Base-by-base conservation (phyloP, 2,113 vertebrate species). In the Corapipo altera region DNA sequence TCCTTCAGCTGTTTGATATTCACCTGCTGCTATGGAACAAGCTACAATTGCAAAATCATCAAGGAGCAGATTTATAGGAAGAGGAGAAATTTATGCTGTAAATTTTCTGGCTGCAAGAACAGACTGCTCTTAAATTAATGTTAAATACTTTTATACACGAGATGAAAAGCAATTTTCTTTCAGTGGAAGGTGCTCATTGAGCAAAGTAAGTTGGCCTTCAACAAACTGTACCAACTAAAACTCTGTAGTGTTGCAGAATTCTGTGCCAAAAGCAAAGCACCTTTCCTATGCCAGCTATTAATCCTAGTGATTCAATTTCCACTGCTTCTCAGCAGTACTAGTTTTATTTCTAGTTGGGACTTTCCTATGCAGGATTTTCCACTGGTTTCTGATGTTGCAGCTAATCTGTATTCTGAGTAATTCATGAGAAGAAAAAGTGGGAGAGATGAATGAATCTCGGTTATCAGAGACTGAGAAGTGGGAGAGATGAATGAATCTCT, bases 321-420 rank as follows among this genome's bases (percentile, higher is more conserved):
- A 18, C 37, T 78, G 70, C 24, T 91, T 70, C 62, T 90, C 28
- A 16, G 49, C 81, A 79, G 33, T 26, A 33, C 52, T 55, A 13
- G 66, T 51, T 79, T 82, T 94, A 76, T 88, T 94, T 88, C 57
- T 65, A 41, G 41, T 20, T 52, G 57, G 22, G 75, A 65, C 52
- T 89, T 96, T 41, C 12, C 52, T 8, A 12, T 89, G 39, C 32
- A 85, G 74, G 57, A 61, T 89, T 96, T 84, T 73, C 17, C 21
- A 30, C 70, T 55, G 39, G 18, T 81, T 89, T 94, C n/a, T 85
- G 67, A n/a, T 83, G 58, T n/a, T 79, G 62, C 61, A 75, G 48
- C 85, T 91, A 39, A 72, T 94, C 73, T 93, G 33, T 94, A 39
- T 94, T 95, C 49, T n/a, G 64, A 74, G 78, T 91, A 93, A 82